phyloP scores from a whole-genome alignment of 1,140 invertebrate genomes.

The Ceratina japonica region DNA sequence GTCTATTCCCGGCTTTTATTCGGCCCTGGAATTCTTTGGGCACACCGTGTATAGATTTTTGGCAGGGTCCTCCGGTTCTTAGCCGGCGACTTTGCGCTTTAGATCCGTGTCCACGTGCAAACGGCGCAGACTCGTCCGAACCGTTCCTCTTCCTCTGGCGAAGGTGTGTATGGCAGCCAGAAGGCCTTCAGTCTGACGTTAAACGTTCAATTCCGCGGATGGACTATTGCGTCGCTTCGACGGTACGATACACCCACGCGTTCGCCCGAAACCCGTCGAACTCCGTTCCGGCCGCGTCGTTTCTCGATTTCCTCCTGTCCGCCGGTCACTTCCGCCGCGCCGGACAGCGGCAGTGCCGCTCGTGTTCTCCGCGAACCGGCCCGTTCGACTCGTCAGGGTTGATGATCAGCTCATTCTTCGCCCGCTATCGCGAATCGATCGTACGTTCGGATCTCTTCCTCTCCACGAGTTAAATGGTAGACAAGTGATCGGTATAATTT shows the following conservation, averaged over 20 bases:
- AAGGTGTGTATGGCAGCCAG: conserved; percentile 65
- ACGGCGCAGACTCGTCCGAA: conserved; percentile 68
- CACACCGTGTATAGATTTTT: conserved; percentile 65
- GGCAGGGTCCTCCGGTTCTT: conserved; percentile 62
- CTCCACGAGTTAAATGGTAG: neutral
- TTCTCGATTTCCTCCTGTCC: neutral
- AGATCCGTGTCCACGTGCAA: conserved; percentile 59
- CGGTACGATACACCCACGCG: conserved; percentile 57
- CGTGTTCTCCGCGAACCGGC: neutral
- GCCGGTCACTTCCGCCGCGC: neutral
- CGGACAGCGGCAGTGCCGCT: neutral
- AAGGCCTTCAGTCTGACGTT: conserved; percentile 73
- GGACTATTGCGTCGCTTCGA: conserved; percentile 59
- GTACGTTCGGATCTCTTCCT: neutral
- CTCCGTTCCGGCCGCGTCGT: conserved; percentile 10
- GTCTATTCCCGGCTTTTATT: conserved; percentile 36
- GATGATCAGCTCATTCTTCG: conserved; percentile 4
- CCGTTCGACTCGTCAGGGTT: neutral
- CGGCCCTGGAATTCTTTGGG: conserved; percentile 31
- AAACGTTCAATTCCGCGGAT: conserved; percentile 73
- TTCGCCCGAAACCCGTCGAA: conserved; percentile 26
- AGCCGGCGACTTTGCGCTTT: conserved; percentile 46
- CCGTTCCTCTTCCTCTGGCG: conserved; percentile 51
- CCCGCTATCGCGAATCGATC: neutral
- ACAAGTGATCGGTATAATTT: too few species aligned